phyloP scores from a whole-genome alignment of 2,797 vertebrate species.

The Sebastes glaucus region DNA sequence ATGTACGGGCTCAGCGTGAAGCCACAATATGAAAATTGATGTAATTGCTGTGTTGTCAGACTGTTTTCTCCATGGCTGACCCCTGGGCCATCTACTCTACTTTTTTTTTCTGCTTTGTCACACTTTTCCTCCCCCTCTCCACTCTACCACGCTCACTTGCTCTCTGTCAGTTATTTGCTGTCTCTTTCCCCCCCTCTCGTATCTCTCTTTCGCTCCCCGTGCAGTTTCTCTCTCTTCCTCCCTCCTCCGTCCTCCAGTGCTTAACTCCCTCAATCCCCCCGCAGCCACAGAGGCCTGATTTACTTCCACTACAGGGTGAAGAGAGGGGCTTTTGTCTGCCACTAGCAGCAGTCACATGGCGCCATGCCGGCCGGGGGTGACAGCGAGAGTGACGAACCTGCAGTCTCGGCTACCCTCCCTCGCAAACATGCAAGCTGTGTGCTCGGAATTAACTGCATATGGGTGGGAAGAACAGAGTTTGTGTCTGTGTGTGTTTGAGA shows the following conservation, averaged over 20 bases:
- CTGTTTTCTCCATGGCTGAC: conserved; percentile 57
- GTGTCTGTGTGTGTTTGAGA: not conserved
- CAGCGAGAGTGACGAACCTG: conserved; percentile 31
- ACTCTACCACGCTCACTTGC: conserved; percentile 27
- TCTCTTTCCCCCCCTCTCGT: not conserved
- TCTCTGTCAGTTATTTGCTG: conserved; percentile 28
- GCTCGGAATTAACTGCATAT: conserved; percentile 17
- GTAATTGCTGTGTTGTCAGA: conserved; percentile 62
- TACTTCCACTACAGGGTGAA: conserved; percentile 48
- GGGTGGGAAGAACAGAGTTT: not conserved
- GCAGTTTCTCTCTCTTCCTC: not conserved
- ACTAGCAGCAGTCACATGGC: conserved; percentile 61
- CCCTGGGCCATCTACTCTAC: conserved; percentile 13
- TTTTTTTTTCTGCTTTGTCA: conserved; percentile 1
- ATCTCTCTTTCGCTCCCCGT: not conserved
- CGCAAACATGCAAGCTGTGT: conserved; percentile 1
- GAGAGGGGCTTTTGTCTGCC: conserved; percentile 67
- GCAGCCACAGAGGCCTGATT: conserved; percentile 62
- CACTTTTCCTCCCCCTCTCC: not conserved
- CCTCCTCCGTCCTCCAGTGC: not conserved
- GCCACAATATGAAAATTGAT: conserved; percentile 63
- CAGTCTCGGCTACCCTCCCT: conserved; percentile 23
- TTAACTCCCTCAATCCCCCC: conserved; percentile 23
- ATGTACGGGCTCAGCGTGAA: conserved; percentile 28
- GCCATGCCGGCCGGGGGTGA: conserved; percentile 35